A percentile compares a stretch with the other conserved stretches of the same genome.
Conservation (phyloP, 1,140 invertebrate species). For the Odontomachus brunneus region DNA sequence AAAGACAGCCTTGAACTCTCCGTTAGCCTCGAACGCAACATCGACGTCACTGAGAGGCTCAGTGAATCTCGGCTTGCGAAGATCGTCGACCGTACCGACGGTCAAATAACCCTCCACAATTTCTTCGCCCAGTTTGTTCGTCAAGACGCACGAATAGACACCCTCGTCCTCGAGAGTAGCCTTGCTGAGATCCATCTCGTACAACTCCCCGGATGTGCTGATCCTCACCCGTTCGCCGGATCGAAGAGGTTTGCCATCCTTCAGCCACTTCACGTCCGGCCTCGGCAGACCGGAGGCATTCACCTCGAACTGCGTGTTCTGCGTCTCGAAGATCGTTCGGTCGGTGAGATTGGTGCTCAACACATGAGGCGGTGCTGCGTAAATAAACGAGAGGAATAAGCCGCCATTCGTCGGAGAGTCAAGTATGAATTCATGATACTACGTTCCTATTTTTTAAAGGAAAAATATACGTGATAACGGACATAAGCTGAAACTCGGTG, state of each 20-base stretch:
- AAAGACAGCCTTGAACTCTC: conserved; percentile 91
- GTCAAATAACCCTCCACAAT: conserved; percentile 89
- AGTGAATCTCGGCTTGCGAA: conserved; percentile 91
- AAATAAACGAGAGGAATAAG: conserved; percentile 1
- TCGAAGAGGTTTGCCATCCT: conserved; percentile 89
- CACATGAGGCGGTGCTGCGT: conserved; percentile 90
- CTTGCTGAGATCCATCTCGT: conserved; percentile 89
- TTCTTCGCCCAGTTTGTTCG: conserved; percentile 91
- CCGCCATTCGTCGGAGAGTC: not conserved
- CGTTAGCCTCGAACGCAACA: conserved; percentile 89
- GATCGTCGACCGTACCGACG: conserved; percentile 90
- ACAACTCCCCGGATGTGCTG: conserved; percentile 89
- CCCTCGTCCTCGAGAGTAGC: conserved; percentile 91
- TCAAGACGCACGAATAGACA: conserved; percentile 90
- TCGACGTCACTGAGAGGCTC: conserved; percentile 89
- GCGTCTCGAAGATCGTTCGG: conserved; percentile 90
- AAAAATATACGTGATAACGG: not conserved
- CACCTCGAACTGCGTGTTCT: conserved; percentile 90
- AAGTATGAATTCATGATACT: not conserved
- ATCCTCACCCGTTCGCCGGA: conserved; percentile 88
- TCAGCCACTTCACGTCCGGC: conserved; percentile 92
- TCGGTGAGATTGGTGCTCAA: conserved; percentile 90
- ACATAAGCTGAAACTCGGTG: not conserved
- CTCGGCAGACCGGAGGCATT: conserved; percentile 90
- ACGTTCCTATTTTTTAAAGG: not conserved